phyloP scores from a whole-genome alignment of 2,797 vertebrate species.

The Gambusia yucatana region DNA sequence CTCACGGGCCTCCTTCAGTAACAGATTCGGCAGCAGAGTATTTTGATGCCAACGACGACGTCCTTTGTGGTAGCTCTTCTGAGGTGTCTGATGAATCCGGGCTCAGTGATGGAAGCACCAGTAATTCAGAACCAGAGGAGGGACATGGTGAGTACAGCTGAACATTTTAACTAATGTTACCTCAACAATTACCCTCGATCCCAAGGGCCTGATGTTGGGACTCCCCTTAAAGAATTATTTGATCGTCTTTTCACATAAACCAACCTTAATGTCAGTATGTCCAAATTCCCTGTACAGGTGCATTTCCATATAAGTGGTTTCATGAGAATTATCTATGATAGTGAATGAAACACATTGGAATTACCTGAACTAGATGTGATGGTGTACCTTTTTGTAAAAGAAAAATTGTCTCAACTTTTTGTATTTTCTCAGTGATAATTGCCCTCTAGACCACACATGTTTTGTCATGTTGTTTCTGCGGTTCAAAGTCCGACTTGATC shows the following conservation, averaged over 20 bases:
- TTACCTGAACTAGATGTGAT: background rate
- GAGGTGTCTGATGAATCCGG: constrained; percentile 87
- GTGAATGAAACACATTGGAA: background rate
- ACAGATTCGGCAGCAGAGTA: constrained; percentile 89
- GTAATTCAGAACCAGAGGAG: constrained; percentile 86
- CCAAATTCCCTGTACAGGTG: background rate
- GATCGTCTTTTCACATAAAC: background rate
- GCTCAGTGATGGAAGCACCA: constrained; percentile 87
- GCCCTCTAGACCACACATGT: too few species aligned
- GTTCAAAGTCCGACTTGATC: too few species aligned
- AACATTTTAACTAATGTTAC: background rate
- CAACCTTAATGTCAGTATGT: background rate
- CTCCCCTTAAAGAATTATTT: background rate
- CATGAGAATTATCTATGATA: background rate
- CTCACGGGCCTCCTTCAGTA: constrained; percentile 83
- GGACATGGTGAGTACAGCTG: constrained; percentile 71
- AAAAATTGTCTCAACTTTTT: background rate
- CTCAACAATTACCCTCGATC: background rate
- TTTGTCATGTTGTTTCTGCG: too few species aligned
- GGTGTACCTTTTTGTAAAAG: background rate
- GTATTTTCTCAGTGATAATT: background rate
- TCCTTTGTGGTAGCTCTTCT: constrained; percentile 87
- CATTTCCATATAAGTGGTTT: background rate
- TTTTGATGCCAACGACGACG: constrained; percentile 90
- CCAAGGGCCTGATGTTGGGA: background rate